Base-by-base conservation (phyloP, 2,113 vertebrate genomes). In the Egretta garzetta region DNA sequence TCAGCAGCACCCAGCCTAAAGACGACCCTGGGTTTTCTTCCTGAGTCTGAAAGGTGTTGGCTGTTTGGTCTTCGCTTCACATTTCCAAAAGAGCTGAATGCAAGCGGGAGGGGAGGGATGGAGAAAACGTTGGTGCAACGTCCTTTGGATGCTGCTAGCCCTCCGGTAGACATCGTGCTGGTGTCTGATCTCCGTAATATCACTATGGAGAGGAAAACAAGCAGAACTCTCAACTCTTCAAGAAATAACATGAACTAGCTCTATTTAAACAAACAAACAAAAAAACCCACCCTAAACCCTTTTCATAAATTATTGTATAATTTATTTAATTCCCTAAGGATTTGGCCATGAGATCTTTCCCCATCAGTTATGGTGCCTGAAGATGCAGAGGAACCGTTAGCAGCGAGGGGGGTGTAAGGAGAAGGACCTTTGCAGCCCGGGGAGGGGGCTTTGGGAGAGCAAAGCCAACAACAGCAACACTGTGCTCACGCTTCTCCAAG, bases 301-400 rank as follows among this genome's bases (percentile, higher is more conserved):
- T 90, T 49, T 79, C 74, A 27, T 97, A 98, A 98, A 96, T 98
- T 98, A 97, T 98, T 98, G 96, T 67, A 45, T 97, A 98, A 98
- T 95, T 98, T 97, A 98, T 98, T 98, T 97, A 97, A 98, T 97
- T 97, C 97, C 97, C 97, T 97, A 97, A 98, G 96, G 94, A 97
- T 97, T 97, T 97, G 96, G 97, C 96, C 98, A 97, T 98, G 97
- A 98, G 96, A 80, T 97, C 97, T 97, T 97, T 95, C 90, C 95
- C 82, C 86, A 98, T 98, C 97, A 90, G 47, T 98, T 83, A 27
- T n/a, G 97, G 98, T 98, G 98, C 98, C 98, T 98, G 97, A 82
- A 96, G 97, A 96, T 96, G 98, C 93, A 94, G 96, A 97, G 97
- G 97, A 98, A 97, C 97, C 58, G 43, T 94, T 95, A 96, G 94